Conservation (phyloP, 2,797 vertebrate genomes). For the Amazonetta brasiliensis region DNA sequence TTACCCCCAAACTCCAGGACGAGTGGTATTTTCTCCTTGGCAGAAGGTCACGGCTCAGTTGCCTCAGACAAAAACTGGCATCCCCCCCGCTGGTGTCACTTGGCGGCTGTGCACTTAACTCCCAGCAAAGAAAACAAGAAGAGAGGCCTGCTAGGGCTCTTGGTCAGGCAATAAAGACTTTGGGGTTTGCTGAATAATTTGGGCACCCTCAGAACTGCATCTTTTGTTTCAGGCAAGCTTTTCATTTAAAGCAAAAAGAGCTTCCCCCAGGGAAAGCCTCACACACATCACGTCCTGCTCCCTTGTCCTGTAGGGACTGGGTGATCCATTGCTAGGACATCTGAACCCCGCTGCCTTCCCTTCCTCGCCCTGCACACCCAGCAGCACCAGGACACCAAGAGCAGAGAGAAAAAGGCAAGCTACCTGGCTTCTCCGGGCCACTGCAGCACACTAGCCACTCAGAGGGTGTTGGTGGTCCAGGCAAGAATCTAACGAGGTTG, state of each 20-base stretch:
- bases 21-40: not conserved
- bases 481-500: not conserved
- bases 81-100: not conserved
- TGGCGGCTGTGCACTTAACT: not conserved
- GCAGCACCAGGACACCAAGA: not conserved
- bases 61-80: not conserved
- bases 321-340: not conserved
- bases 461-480: not conserved
- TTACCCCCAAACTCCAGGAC: not conserved
- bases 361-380: not conserved
- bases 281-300: fast-evolving
- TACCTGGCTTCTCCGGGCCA: not conserved
- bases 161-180: not conserved
- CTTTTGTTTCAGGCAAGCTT: not conserved
- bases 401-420: not conserved
- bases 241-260: not conserved
- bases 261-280: not conserved
- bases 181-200: not conserved
- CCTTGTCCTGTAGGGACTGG: not conserved
- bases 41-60: not conserved
- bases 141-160: not conserved
- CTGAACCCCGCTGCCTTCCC: not conserved
- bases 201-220: not conserved
- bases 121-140: not conserved
- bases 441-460: not conserved